Evolutionary conservation across 2,888 invertebrate species (phyloP).

Genomic region (Clusia tigrina): DNA sequence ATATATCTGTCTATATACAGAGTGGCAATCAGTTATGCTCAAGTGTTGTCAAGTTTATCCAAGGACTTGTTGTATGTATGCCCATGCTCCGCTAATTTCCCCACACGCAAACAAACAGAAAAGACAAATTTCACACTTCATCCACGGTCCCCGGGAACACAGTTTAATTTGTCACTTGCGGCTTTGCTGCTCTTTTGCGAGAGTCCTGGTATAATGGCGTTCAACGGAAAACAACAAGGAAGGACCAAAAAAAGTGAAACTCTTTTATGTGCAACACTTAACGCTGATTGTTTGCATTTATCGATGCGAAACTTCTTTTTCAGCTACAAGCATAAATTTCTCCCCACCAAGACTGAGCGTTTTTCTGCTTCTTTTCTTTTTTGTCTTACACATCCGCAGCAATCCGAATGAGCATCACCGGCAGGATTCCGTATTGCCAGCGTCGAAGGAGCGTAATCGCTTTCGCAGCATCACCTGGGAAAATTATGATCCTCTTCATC

Average conservation of each 20-base stretch:
- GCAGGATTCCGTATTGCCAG: slow-evolving; percentile 78
- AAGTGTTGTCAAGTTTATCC: slow-evolving; percentile 21
- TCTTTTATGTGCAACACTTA: slow-evolving; percentile 40
- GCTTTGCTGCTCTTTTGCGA: neutral
- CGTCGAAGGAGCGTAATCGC: slow-evolving; percentile 83
- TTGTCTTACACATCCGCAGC: slow-evolving; percentile 65
- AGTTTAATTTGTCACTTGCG: slow-evolving; percentile 31
- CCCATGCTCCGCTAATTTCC: slow-evolving; percentile 13
- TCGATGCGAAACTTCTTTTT: slow-evolving; percentile 7
- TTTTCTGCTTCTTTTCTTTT: too few species aligned
- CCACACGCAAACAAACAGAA: neutral
- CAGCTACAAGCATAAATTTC: neutral
- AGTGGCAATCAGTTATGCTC: slow-evolving; percentile 19
- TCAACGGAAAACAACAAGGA: neutral
- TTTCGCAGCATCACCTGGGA: slow-evolving; percentile 89
- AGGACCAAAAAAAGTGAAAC: slow-evolving; percentile 10
- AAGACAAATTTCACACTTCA: neutral
- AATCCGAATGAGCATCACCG: slow-evolving; percentile 86
- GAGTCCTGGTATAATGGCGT: neutral
- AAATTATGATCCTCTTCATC: slow-evolving; percentile 89
- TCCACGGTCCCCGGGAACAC: neutral
- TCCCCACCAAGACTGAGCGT: neutral
- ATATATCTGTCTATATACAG: too few species aligned
- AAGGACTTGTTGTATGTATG: neutral
- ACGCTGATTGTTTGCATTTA: slow-evolving; percentile 40